These are phyloP conservation scores for Bathynomus jamesi DNA, from an alignment of 1,140 invertebrate species.

Conservation along the genomic window DNA sequence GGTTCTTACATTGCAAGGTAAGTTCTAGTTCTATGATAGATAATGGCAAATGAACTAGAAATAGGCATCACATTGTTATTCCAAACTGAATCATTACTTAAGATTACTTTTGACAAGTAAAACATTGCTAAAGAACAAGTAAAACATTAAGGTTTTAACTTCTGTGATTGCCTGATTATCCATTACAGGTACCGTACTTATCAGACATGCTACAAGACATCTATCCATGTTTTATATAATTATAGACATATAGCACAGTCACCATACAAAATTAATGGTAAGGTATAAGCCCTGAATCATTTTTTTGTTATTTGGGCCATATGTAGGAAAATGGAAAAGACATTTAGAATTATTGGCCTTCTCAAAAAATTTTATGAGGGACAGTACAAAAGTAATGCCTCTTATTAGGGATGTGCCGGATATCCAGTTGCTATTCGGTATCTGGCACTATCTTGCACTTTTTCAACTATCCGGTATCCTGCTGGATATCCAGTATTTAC, in stretches of 20 bases:
- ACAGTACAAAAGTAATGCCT: background rate
- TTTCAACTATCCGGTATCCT: no score
- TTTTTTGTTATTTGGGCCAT: background rate
- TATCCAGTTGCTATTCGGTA: no score
- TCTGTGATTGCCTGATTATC: background rate
- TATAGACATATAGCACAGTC: conserved; percentile 57
- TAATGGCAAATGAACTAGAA: background rate
- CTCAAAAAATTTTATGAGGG: background rate
- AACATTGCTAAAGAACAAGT: background rate
- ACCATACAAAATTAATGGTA: conserved; percentile 59
- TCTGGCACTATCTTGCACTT: no score
- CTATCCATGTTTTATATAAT: conserved; percentile 62
- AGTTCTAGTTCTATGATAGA: background rate
- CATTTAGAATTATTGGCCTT: background rate
- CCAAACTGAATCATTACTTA: conserved; percentile 48
- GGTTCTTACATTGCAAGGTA: conserved; percentile 78
- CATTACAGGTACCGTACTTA: conserved; percentile 42
- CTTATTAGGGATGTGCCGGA: background rate
- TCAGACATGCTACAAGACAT: conserved; percentile 61
- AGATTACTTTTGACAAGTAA: background rate
- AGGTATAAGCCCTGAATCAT: conserved; percentile 7
- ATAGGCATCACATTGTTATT: background rate
- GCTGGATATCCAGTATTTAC: no score
- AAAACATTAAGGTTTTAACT: background rate
- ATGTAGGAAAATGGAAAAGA: conserved; percentile 9